These are phyloP conservation scores for Acanthochromis polyacanthus DNA, from an alignment of 2,113 vertebrate species.

Conservation along the genomic window DNA sequence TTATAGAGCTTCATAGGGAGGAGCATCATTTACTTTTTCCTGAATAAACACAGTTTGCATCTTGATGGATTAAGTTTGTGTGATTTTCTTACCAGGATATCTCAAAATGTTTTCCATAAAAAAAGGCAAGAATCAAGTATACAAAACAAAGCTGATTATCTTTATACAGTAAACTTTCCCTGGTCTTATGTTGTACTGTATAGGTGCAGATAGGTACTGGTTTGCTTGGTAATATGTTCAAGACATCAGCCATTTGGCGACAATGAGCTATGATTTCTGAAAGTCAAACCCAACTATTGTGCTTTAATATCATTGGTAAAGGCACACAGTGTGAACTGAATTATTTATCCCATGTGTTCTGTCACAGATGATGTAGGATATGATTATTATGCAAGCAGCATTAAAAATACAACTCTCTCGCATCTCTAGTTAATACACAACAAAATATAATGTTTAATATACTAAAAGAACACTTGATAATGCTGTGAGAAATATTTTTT, in stretches of 20 bases:
- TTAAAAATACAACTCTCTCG: constrained; percentile 5
- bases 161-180: too few species aligned
- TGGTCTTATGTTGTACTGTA: too few species aligned
- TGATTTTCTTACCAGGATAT: neutral
- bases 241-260: neutral
- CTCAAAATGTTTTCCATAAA: neutral
- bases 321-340: constrained; percentile 19
- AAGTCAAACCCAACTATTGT: neutral
- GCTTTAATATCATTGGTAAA: neutral
- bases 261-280: neutral
- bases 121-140: neutral
- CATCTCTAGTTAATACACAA: constrained; percentile 20
- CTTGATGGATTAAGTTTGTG: neutral
- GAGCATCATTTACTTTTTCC: constrained; percentile 14
- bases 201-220: too few species aligned
- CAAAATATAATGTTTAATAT: neutral
- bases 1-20: constrained; percentile 29
- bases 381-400: neutral
- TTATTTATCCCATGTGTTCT: neutral
- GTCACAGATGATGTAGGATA: neutral
- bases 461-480: constrained; percentile 35
- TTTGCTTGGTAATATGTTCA: neutral
- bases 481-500: neutral
- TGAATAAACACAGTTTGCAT: constrained; percentile 16
- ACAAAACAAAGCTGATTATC: neutral